Evolutionary conservation across 2,113 vertebrate species (phyloP).

Genomic region (Atrichornis clamosus): DNA sequence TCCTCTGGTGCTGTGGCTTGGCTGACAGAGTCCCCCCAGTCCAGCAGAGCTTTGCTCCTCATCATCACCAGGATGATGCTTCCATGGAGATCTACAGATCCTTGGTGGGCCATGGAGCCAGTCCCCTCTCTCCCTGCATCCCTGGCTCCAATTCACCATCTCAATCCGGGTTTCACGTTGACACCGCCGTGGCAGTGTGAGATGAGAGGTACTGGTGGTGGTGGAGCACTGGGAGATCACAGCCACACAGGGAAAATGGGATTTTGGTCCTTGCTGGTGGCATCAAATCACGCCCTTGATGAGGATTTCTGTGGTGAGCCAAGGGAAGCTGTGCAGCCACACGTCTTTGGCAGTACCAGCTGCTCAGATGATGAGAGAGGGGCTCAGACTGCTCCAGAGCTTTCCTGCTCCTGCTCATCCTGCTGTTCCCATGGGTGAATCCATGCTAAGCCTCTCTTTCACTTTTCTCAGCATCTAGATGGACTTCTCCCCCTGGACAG

Average conservation of each 20-base stretch:
- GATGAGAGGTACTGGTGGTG: not conserved
- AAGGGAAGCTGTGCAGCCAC: not conserved
- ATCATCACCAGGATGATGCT: fast-evolving
- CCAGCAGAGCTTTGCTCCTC: not conserved
- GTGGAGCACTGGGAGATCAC: not conserved
- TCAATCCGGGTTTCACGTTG: not conserved
- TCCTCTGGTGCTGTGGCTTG: not conserved
- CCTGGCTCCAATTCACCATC: not conserved
- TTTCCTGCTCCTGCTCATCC: not conserved
- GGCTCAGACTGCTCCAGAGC: not conserved
- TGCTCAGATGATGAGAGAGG: not conserved
- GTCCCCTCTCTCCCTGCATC: not conserved
- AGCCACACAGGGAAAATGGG: not conserved
- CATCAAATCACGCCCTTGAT: not conserved
- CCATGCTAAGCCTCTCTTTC: fast-evolving
- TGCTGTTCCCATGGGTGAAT: not conserved
- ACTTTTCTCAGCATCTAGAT: not conserved
- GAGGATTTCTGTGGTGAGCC: not conserved
- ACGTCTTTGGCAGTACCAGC: not conserved
- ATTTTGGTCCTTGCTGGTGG: not conserved
- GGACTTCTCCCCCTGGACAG: not conserved
- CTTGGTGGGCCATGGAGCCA: not conserved
- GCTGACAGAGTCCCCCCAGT: not conserved
- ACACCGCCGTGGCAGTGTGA: not conserved
- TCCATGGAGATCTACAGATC: fast-evolving